A percentile compares a stretch with the other conserved stretches of the same genome.
phyloP scores from a whole-genome alignment of 2,797 vertebrate species.

The Lophius americanus region DNA sequence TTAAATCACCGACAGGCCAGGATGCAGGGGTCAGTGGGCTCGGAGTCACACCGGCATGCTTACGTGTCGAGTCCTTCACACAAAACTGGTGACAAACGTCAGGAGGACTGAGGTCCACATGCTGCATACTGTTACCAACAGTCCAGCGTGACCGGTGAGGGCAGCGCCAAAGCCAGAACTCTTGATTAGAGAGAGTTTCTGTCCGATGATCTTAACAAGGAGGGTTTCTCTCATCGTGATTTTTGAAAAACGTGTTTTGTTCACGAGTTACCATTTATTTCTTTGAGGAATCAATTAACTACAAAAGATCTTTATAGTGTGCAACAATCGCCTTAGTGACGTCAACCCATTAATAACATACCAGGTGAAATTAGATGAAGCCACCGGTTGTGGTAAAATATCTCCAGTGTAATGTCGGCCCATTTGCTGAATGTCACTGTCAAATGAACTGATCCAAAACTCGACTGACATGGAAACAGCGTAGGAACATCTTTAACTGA shows the following conservation, averaged over 20 bases:
- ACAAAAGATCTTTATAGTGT: too few relatives aligned
- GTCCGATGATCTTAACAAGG: not conserved
- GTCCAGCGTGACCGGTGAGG: constrained; percentile 16
- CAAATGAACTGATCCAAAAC: too few relatives aligned
- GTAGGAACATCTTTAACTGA: too few relatives aligned
- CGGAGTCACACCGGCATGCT: constrained; percentile 49
- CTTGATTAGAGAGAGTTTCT: constrained; percentile 11
- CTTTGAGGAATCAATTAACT: too few relatives aligned
- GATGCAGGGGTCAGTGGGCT: constrained; percentile 58
- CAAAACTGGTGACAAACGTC: not conserved
- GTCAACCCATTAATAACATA: too few relatives aligned
- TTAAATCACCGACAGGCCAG: constrained; percentile 1
- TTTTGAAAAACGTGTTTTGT: not conserved
- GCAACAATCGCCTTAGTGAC: too few relatives aligned
- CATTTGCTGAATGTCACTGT: too few relatives aligned
- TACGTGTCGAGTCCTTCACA: constrained; percentile 20
- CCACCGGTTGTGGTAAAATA: too few relatives aligned
- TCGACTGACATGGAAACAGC: too few relatives aligned
- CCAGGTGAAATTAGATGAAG: too few relatives aligned
- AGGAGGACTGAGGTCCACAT: constrained; percentile 3
- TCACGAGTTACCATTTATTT: too few relatives aligned
- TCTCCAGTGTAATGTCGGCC: too few relatives aligned
- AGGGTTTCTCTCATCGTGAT: not conserved
- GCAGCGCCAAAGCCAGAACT: constrained; percentile 15
- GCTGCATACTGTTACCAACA: not conserved